These are phyloP conservation scores for Chromis chromis DNA, from an alignment of 2,797 vertebrate genomes.

Conservation along the genomic window DNA sequence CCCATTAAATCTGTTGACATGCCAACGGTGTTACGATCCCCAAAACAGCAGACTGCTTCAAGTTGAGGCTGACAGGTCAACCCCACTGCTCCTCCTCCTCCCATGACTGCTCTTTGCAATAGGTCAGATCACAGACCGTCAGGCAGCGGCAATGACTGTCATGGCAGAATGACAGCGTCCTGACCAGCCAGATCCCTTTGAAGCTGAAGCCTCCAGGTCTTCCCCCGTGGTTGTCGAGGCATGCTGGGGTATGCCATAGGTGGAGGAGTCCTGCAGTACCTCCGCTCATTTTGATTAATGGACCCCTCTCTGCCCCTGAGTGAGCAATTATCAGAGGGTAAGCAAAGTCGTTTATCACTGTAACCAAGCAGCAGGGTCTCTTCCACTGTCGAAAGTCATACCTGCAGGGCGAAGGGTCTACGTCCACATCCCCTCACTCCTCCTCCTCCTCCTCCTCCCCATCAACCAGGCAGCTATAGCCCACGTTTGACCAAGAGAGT, in stretches of 20 bases:
- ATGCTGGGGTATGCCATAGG: slow-evolving; percentile 70
- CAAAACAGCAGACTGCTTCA: slow-evolving; percentile 56
- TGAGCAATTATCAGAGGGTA: slow-evolving; percentile 89
- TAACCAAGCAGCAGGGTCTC: slow-evolving; percentile 75
- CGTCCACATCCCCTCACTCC: slow-evolving; percentile 22
- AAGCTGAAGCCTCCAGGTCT: slow-evolving; percentile 62
- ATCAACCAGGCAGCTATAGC: slow-evolving; percentile 35
- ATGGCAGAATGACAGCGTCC: slow-evolving; percentile 59
- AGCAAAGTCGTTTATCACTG: slow-evolving; percentile 88
- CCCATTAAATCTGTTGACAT: not conserved
- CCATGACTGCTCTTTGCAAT: slow-evolving; percentile 33
- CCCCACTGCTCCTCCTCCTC: slow-evolving; percentile 27
- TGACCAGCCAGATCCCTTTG: slow-evolving; percentile 52
- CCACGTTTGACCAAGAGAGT: slow-evolving; percentile 46
- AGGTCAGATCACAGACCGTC: slow-evolving; percentile 36
- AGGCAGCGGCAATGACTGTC: slow-evolving; percentile 40
- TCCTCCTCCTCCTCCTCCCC: slow-evolving; percentile 17
- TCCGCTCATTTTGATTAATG: slow-evolving; percentile 88
- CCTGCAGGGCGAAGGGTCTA: slow-evolving; percentile 69
- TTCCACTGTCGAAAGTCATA: slow-evolving; percentile 74
- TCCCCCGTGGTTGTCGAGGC: slow-evolving; percentile 65
- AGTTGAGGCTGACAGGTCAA: slow-evolving; percentile 52
- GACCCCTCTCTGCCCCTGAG: slow-evolving; percentile 87
- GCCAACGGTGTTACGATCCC: slow-evolving; percentile 44
- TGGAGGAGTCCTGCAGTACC: slow-evolving; percentile 73